Percentiles rank a stretch among this genome's conserved stretches.
Conservation (phyloP, 2,797 vertebrate genomes). For the Notolepis coatsorum region DNA sequence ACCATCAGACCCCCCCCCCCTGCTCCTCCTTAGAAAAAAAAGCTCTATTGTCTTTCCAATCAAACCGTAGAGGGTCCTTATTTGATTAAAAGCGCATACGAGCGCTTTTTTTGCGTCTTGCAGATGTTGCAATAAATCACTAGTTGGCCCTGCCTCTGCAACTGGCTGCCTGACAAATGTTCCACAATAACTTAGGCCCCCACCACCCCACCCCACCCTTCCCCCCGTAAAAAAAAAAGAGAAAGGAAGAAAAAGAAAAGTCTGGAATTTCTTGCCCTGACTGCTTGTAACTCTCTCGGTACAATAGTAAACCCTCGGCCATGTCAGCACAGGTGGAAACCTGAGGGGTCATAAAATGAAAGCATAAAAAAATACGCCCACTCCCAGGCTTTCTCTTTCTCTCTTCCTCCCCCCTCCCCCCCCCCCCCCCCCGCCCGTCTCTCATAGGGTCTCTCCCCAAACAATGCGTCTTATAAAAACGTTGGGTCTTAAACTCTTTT, state of each 20-base stretch:
- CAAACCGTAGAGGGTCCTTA: constrained; percentile 41
- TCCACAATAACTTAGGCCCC: constrained; percentile 81
- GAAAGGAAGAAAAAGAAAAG: constrained; percentile 59
- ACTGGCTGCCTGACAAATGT: constrained; percentile 88
- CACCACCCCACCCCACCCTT: constrained; percentile 75
- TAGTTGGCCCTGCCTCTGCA: constrained; percentile 76
- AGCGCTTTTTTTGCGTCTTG: constrained; percentile 74
- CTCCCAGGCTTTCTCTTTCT: constrained; percentile 16
- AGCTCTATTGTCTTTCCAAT: constrained; percentile 55
- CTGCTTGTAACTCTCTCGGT: constrained; percentile 84
- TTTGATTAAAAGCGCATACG: constrained; percentile 76
- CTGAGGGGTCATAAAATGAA: constrained; percentile 74
- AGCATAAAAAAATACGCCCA: constrained; percentile 37
- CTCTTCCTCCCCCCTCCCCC: not conserved
- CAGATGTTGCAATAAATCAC: constrained; percentile 89
- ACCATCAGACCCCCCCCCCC: constrained; percentile 23
- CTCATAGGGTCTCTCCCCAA: constrained; percentile 39
- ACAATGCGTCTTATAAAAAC: too few species aligned
- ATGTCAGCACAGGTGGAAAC: constrained; percentile 87
- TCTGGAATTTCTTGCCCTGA: constrained; percentile 86
- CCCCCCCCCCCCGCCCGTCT: constrained; percentile 39
- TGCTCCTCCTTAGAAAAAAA: too few species aligned
- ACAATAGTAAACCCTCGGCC: constrained; percentile 84
- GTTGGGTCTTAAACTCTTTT: constrained; percentile 60
- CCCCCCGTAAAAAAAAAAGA: constrained; percentile 62